Evolutionary conservation across 2,888 invertebrate genomes (phyloP).

Genomic region (Cephonodes hylas): DNA sequence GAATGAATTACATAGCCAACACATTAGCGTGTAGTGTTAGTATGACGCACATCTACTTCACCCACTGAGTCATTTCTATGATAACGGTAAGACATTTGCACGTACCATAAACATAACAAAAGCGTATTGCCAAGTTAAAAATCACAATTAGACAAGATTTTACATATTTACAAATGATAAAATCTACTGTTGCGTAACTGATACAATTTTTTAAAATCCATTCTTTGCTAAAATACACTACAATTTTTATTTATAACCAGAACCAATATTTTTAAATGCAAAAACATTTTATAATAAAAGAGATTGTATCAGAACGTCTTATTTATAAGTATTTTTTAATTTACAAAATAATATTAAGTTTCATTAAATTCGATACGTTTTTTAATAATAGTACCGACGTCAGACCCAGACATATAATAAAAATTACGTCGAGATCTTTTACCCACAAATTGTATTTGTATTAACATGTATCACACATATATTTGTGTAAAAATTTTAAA

Average conservation of each 20-base stretch:
- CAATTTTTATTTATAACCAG: not conserved
- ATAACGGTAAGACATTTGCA: not conserved
- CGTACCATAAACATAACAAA: not conserved
- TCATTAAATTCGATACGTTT: not conserved
- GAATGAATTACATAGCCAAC: constrained; percentile 5
- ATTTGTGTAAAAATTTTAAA: not conserved
- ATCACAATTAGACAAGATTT: constrained; percentile 57
- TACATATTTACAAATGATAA: constrained; percentile 66
- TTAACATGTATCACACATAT: not conserved
- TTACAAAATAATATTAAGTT: constrained; percentile 28
- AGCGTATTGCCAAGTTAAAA: constrained; percentile 40
- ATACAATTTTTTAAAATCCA: not conserved
- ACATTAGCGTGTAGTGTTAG: not conserved
- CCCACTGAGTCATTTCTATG: not conserved
- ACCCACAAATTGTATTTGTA: not conserved
- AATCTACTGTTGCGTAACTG: constrained; percentile 25
- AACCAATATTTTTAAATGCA: not conserved
- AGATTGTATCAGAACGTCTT: not conserved
- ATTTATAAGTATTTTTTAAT: constrained; percentile 45
- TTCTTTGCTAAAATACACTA: not conserved
- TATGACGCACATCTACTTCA: no score
- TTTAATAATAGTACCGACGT: not conserved
- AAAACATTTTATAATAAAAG: not conserved
- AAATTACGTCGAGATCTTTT: not conserved
- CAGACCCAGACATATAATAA: not conserved